Evolutionary conservation across 2,113 vertebrate genomes (phyloP), one percentile per base, ranked within the genome.

Genomic region (Phoxinus phoxinus): DNA sequence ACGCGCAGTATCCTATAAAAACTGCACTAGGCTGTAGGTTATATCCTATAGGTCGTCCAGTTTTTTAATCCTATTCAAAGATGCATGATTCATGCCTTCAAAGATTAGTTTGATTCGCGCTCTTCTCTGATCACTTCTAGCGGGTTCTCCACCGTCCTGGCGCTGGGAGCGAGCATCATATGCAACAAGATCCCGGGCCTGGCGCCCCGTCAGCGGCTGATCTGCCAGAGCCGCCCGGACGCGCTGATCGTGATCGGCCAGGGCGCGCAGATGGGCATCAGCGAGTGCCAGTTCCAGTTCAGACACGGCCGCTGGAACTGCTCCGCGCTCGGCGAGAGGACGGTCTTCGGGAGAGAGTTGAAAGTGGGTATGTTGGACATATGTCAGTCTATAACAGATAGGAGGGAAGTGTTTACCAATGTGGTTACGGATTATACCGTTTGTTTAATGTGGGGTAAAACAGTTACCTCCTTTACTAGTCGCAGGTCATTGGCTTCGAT

Each of bases 251-350:
- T 99, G 93, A 99, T 99, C 83, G 98, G 97, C 92, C 97, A 99
- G 93, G 98, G 98, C 86, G 98, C 96, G 6, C 98, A 99, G 93
- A 98, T 99, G 97, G 98, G 97, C 91, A 96, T 99, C 92, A 97
- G 98, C 89, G 98, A 99, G 95, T 99, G 98, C 94, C 98, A 99
- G 93, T 99, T 99, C 91, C 98, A 99, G 94, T 99, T 99, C 93
- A 97, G 95, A 89, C 96, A 97, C 69, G 97, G 98, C 75, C 97
- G 98, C 85, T 99, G 98, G 98, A 99, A 99, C 93, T 99, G 98
- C 94, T 99, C 98, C 0, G 97, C 98, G 5, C 94, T 99, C 87
- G 98, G 98, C 65, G 97, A 99, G 92, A 96, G 97, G 90, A 99
- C 98, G 0, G 97, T 98, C 95, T 99, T 99, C 92, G 98, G 98